Percentiles rank a stretch among this genome's conserved stretches.
phyloP scores from a whole-genome alignment of 1,140 invertebrate genomes.

The Metopolophium dirhodum region DNA sequence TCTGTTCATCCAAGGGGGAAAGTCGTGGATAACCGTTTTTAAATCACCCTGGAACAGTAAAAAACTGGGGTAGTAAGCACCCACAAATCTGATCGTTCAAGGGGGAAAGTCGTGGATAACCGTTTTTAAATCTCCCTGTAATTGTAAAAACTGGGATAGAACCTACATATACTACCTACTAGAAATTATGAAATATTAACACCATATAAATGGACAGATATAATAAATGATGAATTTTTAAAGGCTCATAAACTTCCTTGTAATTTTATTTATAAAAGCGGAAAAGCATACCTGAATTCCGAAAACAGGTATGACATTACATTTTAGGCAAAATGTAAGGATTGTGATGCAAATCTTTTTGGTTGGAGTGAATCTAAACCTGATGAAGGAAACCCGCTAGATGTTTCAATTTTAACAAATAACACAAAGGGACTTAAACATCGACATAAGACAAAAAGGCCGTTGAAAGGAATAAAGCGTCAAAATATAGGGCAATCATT shows the following conservation, averaged over 20 bases:
- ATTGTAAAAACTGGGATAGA: too few relatives aligned
- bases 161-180: too few relatives aligned
- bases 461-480: background rate
- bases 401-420: background rate
- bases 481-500: background rate
- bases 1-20: too few relatives aligned
- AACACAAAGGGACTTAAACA: background rate
- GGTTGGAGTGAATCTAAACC: background rate
- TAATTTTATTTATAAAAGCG: slow-evolving; percentile 10
- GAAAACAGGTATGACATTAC: background rate
- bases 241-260: background rate
- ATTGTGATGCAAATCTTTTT: background rate
- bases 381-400: background rate
- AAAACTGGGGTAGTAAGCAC: too few relatives aligned
- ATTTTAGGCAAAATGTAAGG: background rate
- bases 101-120: too few relatives aligned
- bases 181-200: background rate
- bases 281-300: background rate
- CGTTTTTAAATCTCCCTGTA: too few relatives aligned
- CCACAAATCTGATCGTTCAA: too few relatives aligned
- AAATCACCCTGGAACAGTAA: too few relatives aligned
- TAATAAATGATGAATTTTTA: slow-evolving; percentile 24
- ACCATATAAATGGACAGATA: background rate
- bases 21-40: too few relatives aligned
- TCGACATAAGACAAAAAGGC: background rate